phyloP scores from a whole-genome alignment of 2,113 vertebrate genomes.

The Orycteropus afer region DNA sequence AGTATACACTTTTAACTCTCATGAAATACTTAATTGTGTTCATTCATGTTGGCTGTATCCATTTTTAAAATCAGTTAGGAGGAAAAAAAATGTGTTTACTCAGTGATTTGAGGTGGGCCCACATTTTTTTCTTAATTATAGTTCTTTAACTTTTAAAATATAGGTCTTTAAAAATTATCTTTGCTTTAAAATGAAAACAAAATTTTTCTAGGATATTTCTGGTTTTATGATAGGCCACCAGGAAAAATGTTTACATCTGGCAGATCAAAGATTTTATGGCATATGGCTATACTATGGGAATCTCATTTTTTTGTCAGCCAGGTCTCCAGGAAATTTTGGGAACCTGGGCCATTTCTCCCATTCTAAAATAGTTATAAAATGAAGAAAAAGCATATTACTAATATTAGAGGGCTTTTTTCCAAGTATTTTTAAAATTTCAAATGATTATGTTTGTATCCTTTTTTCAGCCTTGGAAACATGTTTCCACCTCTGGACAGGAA shows the following conservation, averaged over 20 bases:
- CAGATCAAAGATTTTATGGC: slow-evolving; percentile 75
- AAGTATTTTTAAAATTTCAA: slow-evolving; percentile 19
- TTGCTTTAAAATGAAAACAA: slow-evolving; percentile 74
- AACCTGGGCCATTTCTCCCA: not conserved
- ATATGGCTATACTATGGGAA: slow-evolving; percentile 66
- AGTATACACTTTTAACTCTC: not conserved
- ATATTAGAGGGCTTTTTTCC: not conserved
- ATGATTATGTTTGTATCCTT: not conserved
- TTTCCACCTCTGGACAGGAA: not conserved
- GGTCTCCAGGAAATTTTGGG: not conserved
- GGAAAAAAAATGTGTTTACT: not conserved
- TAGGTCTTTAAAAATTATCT: slow-evolving; percentile 3
- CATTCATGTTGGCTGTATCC: slow-evolving; percentile 45
- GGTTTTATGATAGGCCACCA: slow-evolving; percentile 56
- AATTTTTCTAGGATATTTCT: slow-evolving; percentile 71
- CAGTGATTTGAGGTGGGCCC: slow-evolving; percentile 52
- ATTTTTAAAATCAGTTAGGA: slow-evolving; percentile 66
- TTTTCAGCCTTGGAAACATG: not conserved
- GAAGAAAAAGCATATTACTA: slow-evolving; percentile 35
- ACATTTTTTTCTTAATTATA: slow-evolving; percentile 48
- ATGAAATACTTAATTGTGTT: slow-evolving; percentile 21
- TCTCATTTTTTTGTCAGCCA: slow-evolving; percentile 74
- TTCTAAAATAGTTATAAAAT: slow-evolving; percentile 18
- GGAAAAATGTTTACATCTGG: slow-evolving; percentile 77
- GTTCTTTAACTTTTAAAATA: slow-evolving; percentile 40